Percentiles rank a stretch among this genome's conserved stretches.
phyloP scores from a whole-genome alignment of 2,113 vertebrate species.

The Catharus minimus region DNA sequence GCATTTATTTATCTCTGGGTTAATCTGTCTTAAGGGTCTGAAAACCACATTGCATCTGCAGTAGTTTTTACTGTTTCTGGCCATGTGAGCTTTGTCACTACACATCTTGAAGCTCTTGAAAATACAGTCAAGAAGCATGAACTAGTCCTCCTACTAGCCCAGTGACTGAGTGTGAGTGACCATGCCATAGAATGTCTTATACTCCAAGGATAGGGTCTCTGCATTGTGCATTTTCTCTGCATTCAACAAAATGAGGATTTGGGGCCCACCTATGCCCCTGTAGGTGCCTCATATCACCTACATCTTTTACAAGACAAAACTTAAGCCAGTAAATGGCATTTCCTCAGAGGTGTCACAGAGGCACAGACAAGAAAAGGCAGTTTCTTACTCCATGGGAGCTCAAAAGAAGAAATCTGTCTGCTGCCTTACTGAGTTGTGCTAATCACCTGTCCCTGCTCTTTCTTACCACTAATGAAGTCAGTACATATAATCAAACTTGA shows the following conservation, averaged over 20 bases:
- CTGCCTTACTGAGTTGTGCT: neutral
- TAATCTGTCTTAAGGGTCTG: neutral
- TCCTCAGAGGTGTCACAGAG: neutral
- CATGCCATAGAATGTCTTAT: neutral
- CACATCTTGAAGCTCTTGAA: neutral
- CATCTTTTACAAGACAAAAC: neutral
- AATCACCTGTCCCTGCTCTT: neutral
- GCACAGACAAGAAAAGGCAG: neutral
- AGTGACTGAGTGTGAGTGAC: neutral
- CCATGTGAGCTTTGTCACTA: neutral
- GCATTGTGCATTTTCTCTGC: neutral
- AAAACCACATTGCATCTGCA: neutral
- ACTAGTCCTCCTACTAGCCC: neutral
- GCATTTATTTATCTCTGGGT: slow-evolving; percentile 16
- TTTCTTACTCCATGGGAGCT: neutral
- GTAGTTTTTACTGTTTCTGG: slow-evolving; percentile 9
- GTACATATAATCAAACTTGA: neutral
- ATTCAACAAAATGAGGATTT: neutral
- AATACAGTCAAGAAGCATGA: neutral
- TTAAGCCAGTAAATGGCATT: neutral
- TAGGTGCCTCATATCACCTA: neutral
- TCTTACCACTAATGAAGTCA: neutral
- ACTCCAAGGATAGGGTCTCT: neutral
- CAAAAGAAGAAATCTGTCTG: neutral
- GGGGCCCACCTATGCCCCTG: neutral